Percentiles rank a stretch among this genome's conserved stretches.
These are phyloP conservation scores for Caradrina clavipalpis DNA, from an alignment of 2,888 invertebrate genomes.

Conservation along the genomic window DNA sequence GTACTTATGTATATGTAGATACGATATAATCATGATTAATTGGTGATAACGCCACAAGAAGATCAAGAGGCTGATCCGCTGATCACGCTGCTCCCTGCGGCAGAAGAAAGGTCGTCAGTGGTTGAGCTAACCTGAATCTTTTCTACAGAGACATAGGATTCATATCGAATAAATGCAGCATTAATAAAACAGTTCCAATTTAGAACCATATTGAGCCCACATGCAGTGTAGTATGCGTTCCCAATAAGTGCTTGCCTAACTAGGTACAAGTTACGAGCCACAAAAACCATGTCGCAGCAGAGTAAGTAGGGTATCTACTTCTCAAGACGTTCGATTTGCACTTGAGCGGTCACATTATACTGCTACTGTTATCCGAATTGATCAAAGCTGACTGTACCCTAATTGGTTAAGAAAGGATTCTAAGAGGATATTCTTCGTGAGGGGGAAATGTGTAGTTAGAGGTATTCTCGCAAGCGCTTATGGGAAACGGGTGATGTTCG, in stretches of 20 bases:
- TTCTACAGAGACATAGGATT: not conserved
- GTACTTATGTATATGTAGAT: too few species aligned
- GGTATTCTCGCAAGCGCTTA: slow-evolving; percentile 27
- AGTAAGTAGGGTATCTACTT: slow-evolving; percentile 2
- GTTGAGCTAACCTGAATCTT: not conserved
- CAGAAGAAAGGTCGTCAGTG: not conserved
- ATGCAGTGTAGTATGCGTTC: slow-evolving; percentile 6
- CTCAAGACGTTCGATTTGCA: slow-evolving; percentile 32
- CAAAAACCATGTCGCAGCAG: slow-evolving; percentile 11
- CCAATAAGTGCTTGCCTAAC: slow-evolving; percentile 8
- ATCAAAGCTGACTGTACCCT: slow-evolving; percentile 32
- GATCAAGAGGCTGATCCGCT: not conserved
- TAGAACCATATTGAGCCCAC: not conserved
- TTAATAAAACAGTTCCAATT: slow-evolving; percentile 4
- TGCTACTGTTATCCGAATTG: slow-evolving; percentile 26
- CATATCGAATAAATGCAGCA: not conserved
- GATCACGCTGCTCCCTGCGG: not conserved
- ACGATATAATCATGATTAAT: not conserved
- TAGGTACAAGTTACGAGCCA: slow-evolving; percentile 2
- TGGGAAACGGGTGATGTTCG: slow-evolving; percentile 37
- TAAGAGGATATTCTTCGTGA: slow-evolving; percentile 43
- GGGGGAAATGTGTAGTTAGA: slow-evolving; percentile 53
- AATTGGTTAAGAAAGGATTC: slow-evolving; percentile 58
- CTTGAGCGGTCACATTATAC: slow-evolving; percentile 27
- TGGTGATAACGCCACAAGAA: not conserved